These are phyloP conservation scores for Poeciliopsis occidentalis DNA, from an alignment of 2,113 vertebrate species.

Conservation along the genomic window DNA sequence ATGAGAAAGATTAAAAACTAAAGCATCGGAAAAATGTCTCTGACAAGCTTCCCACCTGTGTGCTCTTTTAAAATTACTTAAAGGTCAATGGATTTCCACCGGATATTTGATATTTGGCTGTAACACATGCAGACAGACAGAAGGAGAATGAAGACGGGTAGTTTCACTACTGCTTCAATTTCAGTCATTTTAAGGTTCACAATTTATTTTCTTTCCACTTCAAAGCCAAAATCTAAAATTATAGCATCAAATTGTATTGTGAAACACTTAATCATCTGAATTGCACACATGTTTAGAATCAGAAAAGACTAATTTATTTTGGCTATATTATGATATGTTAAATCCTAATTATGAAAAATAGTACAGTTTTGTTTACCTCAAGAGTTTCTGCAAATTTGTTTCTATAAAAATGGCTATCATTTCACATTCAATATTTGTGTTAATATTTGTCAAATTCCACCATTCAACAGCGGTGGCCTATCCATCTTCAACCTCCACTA, in stretches of 20 bases:
- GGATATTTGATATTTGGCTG: slow-evolving; percentile 47
- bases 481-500: slow-evolving; percentile 37
- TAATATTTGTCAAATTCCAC: slow-evolving; percentile 3
- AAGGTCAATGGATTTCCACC: slow-evolving; percentile 62
- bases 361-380: too few species aligned
- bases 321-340: not conserved
- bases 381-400: too few species aligned
- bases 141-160: not conserved
- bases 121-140: not conserved
- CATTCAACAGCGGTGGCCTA: not conserved
- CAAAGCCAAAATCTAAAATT: not conserved
- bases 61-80: slow-evolving; percentile 40
- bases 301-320: too few species aligned
- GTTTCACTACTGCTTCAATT: slow-evolving; percentile 44
- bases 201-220: slow-evolving; percentile 9
- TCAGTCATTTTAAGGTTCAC: not conserved
- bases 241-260: too few species aligned
- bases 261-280: too few species aligned
- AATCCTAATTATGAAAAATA: not conserved
- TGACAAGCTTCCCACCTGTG: slow-evolving; percentile 24
- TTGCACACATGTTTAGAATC: too few species aligned
- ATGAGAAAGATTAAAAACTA: slow-evolving; percentile 25
- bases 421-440: slow-evolving; percentile 14
- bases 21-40: slow-evolving; percentile 24
- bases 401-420: not conserved